These are phyloP conservation scores for Copidosoma aretas DNA, from an alignment of 2,888 invertebrate genomes.

Conservation along the genomic window DNA sequence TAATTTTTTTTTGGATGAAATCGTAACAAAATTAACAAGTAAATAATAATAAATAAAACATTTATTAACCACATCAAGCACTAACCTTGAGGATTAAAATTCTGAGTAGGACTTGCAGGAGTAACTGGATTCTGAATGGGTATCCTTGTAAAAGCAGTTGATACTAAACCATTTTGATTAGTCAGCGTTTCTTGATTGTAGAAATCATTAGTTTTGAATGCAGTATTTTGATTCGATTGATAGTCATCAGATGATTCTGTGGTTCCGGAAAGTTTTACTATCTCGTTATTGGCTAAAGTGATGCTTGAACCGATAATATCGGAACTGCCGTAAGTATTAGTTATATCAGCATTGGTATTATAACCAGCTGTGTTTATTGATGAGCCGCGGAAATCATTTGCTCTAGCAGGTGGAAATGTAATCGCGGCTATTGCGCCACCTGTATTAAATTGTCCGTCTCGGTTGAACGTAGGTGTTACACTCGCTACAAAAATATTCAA, in stretches of 20 bases:
- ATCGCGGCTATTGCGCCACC: background rate
- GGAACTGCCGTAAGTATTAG: constrained; percentile 25
- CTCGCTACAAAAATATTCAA: constrained; percentile 20
- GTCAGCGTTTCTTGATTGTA: constrained; percentile 20
- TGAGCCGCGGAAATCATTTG: background rate
- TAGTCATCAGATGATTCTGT: background rate
- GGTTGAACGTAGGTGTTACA: constrained; percentile 23
- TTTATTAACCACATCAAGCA: background rate
- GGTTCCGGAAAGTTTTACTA: constrained; percentile 4
- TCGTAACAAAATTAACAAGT: no score
- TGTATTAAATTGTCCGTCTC: constrained; percentile 17
- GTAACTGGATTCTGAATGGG: constrained; percentile 5
- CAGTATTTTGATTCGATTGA: constrained; percentile 5
- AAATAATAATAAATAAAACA: no score
- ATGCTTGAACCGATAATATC: constrained; percentile 29
- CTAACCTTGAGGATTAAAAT: constrained; percentile 25
- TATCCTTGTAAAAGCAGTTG: background rate
- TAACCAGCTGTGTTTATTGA: constrained; percentile 5
- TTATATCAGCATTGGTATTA: constrained; percentile 1
- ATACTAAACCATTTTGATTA: constrained; percentile 12
- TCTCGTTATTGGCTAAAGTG: constrained; percentile 24
- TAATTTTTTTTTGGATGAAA: no score
- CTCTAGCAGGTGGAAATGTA: background rate
- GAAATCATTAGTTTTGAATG: background rate
- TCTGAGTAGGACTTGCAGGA: background rate